These are phyloP conservation scores for Xylocopa sonorina DNA, from an alignment of 1,140 invertebrate genomes.

Conservation along the genomic window DNA sequence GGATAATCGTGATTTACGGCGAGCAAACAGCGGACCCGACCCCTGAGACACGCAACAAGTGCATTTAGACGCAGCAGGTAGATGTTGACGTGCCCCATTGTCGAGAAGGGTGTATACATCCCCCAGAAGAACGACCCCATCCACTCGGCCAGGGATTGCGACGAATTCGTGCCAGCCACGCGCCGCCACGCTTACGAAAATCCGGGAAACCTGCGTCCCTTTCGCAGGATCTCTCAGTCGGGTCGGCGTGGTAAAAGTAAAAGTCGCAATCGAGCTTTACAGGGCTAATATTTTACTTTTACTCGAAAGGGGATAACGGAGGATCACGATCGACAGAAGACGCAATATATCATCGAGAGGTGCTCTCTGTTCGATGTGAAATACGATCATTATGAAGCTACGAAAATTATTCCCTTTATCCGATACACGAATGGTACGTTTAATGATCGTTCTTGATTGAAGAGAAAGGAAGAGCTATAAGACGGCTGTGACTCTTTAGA, in stretches of 20 bases:
- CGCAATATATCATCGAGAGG: not conserved
- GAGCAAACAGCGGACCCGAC: constrained; percentile 1
- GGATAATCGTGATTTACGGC: constrained; percentile 68
- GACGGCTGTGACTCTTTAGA: no score
- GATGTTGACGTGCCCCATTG: constrained; percentile 60
- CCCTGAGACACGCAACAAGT: constrained; percentile 62
- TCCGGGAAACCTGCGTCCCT: not conserved
- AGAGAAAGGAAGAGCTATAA: not conserved
- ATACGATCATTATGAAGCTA: constrained; percentile 13
- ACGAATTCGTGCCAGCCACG: constrained; percentile 49
- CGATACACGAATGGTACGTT: not conserved
- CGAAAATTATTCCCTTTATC: not conserved
- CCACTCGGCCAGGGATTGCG: not conserved
- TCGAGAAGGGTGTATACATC: not conserved
- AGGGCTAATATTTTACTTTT: constrained; percentile 17
- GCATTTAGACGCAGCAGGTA: constrained; percentile 64
- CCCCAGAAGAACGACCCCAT: not conserved
- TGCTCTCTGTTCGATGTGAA: not conserved
- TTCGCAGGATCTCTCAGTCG: no score
- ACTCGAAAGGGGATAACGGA: no score
- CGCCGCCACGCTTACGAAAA: constrained; percentile 51
- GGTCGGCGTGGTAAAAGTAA: not conserved
- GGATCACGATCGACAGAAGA: not conserved
- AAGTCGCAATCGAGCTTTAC: not conserved
- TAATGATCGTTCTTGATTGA: no score